These are phyloP conservation scores for Apostichopus parvimensis DNA, from an alignment of 35 echinoderm and acorn worm species.

Conservation along the genomic window DNA sequence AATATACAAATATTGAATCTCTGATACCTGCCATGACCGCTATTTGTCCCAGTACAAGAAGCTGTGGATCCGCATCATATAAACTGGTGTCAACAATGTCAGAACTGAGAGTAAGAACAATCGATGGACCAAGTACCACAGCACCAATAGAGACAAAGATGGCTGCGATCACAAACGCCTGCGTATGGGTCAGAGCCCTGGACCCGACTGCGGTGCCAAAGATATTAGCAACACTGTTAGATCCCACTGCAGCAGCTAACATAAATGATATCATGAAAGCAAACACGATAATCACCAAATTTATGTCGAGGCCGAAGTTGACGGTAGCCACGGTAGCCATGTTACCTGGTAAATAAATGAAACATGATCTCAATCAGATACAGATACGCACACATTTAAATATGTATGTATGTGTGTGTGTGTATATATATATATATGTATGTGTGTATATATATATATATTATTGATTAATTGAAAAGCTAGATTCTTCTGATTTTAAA, in stretches of 20 bases:
- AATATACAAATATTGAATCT: too few relatives aligned
- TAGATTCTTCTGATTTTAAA: too few relatives aligned
- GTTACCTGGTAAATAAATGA: too few relatives aligned
- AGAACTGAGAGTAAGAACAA: not conserved
- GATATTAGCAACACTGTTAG: not conserved
- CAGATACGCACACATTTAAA: too few relatives aligned
- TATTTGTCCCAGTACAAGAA: constrained; percentile 8
- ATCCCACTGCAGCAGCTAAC: not conserved
- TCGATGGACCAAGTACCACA: not conserved
- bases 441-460: too few relatives aligned
- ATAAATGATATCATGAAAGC: not conserved
- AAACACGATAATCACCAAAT: not conserved
- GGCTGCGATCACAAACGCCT: not conserved
- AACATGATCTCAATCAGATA: too few relatives aligned
- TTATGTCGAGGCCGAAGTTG: too few relatives aligned
- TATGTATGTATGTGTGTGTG: too few relatives aligned
- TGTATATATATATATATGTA: too few relatives aligned
- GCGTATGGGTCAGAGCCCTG: not conserved
- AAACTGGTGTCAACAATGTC: not conserved
- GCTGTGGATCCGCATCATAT: not conserved
- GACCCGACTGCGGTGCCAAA: constrained; percentile 11
- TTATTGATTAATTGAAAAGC: too few relatives aligned
- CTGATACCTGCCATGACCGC: not conserved
- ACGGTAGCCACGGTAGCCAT: too few relatives aligned
- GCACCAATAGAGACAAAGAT: not conserved